phyloP scores from a whole-genome alignment of 23 tunicate genomes.

The Clavelina lepadiformis region DNA sequence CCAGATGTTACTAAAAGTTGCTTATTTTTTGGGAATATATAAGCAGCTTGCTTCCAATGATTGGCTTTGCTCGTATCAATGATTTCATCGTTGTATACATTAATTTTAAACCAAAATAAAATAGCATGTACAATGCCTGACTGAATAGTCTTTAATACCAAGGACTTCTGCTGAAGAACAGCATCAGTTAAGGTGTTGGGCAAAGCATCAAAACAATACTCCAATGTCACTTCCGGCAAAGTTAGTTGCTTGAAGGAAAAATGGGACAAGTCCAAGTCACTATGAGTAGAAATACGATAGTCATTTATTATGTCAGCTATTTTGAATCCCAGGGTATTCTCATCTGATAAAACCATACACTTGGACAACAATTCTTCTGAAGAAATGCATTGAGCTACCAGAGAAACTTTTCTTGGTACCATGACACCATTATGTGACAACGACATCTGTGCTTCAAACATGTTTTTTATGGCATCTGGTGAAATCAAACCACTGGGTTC shows the following conservation, averaged over 20 bases:
- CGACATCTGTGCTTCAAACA: slow-evolving; percentile 13
- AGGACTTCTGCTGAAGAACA: slow-evolving; percentile 4
- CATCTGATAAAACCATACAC: slow-evolving; percentile 48
- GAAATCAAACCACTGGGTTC: slow-evolving; percentile 59
- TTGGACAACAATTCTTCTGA: slow-evolving; percentile 52
- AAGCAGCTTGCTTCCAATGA: slow-evolving; percentile 57
- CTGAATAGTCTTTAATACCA: slow-evolving; percentile 15
- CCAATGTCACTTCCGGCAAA: neutral
- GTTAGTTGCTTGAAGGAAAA: slow-evolving; percentile 13
- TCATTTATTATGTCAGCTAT: slow-evolving; percentile 45
- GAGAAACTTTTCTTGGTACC: slow-evolving; percentile 35
- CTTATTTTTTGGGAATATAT: slow-evolving; percentile 20
- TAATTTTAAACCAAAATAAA: slow-evolving; percentile 61
- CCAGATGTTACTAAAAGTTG: slow-evolving; percentile 4
- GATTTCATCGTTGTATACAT: slow-evolving; percentile 20
- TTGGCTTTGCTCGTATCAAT: slow-evolving; percentile 25
- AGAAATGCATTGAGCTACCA: slow-evolving; percentile 22
- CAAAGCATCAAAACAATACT: slow-evolving; percentile 7
- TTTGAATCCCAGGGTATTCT: slow-evolving; percentile 59
- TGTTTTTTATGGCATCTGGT: slow-evolving; percentile 27
- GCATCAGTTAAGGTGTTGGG: neutral
- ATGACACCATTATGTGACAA: slow-evolving; percentile 17
- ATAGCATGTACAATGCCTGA: slow-evolving; percentile 38
- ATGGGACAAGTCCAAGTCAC: slow-evolving; percentile 32
- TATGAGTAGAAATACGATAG: slow-evolving; percentile 44